phyloP scores from a whole-genome alignment of 1,140 invertebrate species.

The Olivierus martensii region DNA sequence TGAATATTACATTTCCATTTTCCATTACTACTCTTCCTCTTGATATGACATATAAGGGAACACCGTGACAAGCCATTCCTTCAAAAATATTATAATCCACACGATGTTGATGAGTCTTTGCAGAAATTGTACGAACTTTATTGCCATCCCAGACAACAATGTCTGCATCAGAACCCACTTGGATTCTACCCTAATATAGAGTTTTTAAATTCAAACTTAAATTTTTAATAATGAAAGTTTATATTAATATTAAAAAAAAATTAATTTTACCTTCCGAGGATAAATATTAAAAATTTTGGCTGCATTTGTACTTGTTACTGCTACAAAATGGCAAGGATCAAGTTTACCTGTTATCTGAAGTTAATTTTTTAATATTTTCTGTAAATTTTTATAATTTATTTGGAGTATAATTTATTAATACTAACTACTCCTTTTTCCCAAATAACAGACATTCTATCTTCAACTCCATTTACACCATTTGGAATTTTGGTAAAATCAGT shows the following conservation, averaged over 20 bases:
- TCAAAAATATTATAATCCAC: slow-evolving; percentile 98
- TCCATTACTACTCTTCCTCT: slow-evolving; percentile 82
- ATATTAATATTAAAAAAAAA: too few species aligned
- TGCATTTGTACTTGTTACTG: slow-evolving; percentile 89
- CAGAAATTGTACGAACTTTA: slow-evolving; percentile 71
- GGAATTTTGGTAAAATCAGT: slow-evolving; percentile 93
- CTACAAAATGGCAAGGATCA: slow-evolving; percentile 89
- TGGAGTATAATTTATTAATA: not conserved
- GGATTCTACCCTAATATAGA: slow-evolving; percentile 60
- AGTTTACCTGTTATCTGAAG: slow-evolving; percentile 54
- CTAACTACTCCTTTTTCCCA: slow-evolving; percentile 94
- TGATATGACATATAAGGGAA: slow-evolving; percentile 54
- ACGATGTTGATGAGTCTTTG: slow-evolving; percentile 80
- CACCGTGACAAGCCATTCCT: slow-evolving; percentile 35
- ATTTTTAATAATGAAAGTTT: too few species aligned
- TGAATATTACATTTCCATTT: slow-evolving; percentile 47
- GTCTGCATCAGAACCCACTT: slow-evolving; percentile 90
- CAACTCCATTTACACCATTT: slow-evolving; percentile 95
- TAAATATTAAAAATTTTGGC: slow-evolving; percentile 98
- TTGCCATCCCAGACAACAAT: slow-evolving; percentile 93
- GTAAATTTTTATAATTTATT: not conserved
- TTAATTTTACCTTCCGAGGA: slow-evolving; percentile 58
- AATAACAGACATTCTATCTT: slow-evolving; percentile 90
- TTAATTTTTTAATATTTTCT: not conserved
- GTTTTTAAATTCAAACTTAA: too few species aligned